A percentile compares a stretch with the other conserved stretches of the same genome.
phyloP scores from a whole-genome alignment of 1,140 invertebrate species.

The Mizuhopecten yessoensis region DNA sequence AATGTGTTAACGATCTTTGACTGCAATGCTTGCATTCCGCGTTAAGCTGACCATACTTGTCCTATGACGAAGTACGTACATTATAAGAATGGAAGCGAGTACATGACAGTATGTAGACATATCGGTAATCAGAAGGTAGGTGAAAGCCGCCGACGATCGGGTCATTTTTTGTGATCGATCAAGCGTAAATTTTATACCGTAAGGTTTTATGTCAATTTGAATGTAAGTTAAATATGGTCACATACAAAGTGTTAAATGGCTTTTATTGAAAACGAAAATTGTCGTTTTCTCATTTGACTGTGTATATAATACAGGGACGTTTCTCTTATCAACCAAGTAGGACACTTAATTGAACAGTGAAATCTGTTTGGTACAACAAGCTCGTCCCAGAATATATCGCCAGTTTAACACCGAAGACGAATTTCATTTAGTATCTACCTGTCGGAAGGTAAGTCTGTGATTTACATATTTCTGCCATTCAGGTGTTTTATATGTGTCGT shows the following conservation, averaged over 20 bases:
- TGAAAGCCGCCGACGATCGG: neutral
- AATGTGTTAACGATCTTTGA: no score
- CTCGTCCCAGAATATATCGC: neutral
- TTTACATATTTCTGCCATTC: neutral
- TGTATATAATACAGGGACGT: neutral
- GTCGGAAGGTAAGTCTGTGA: neutral
- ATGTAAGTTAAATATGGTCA: conserved; percentile 29
- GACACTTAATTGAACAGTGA: conserved; percentile 24
- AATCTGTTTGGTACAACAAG: neutral
- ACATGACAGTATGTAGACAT: neutral
- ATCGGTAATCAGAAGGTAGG: neutral
- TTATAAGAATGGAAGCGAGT: neutral
- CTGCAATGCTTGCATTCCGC: no score
- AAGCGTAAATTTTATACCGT: neutral
- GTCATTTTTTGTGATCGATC: conserved; percentile 26
- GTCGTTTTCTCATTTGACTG: conserved; percentile 9
- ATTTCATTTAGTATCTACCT: neutral
- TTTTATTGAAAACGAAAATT: neutral
- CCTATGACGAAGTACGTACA: neutral
- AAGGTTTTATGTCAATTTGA: neutral
- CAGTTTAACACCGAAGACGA: neutral
- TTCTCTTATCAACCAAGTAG: neutral
- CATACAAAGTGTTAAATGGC: neutral
- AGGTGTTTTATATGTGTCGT: neutral
- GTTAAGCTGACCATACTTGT: neutral